Conservation (phyloP, 2,888 invertebrate species). For the Brachyptera risi region DNA sequence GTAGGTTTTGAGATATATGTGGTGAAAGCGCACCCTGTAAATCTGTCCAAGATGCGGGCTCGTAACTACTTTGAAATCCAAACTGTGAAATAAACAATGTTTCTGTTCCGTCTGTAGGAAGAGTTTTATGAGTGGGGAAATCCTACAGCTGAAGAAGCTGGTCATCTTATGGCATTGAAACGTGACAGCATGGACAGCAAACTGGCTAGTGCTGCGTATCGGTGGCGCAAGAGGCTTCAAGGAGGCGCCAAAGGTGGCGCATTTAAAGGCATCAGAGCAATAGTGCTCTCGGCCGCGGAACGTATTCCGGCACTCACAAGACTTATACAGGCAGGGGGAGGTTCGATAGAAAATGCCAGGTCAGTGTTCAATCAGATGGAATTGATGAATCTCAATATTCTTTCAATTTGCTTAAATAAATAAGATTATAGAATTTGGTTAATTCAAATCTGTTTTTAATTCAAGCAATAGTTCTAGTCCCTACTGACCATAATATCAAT, state of each 20-base stretch:
- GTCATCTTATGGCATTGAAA: slow-evolving; percentile 3
- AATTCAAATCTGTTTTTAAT: no score
- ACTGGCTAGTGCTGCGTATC: slow-evolving; percentile 42
- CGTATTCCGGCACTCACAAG: slow-evolving; percentile 60
- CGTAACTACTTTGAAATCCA: no score
- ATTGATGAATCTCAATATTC: slow-evolving; percentile 26
- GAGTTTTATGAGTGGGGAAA: slow-evolving; percentile 84
- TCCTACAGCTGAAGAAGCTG: slow-evolving; percentile 43
- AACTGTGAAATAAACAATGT: no score
- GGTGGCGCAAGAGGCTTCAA: slow-evolving; percentile 59
- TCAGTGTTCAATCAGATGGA: no score
- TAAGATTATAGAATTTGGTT: no score
- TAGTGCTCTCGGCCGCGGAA: slow-evolving; percentile 57
- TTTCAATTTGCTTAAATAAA: slow-evolving; percentile 42
- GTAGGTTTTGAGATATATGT: no score
- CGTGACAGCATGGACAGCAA: slow-evolving; percentile 29
- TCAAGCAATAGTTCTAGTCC: no score
- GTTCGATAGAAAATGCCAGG: slow-evolving; percentile 58
- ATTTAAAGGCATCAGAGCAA: slow-evolving; percentile 45
- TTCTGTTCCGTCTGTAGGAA: slow-evolving; percentile 65
- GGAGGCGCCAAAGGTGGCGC: neutral
- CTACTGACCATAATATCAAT: no score
- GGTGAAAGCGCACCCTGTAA: no score
- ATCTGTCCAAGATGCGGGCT: no score
- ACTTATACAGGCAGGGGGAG: slow-evolving; percentile 75